Evolutionary conservation across 2,113 vertebrate species (phyloP), one percentile per base, ranked within the genome.

Genomic region (Empidonax alnorum): DNA sequence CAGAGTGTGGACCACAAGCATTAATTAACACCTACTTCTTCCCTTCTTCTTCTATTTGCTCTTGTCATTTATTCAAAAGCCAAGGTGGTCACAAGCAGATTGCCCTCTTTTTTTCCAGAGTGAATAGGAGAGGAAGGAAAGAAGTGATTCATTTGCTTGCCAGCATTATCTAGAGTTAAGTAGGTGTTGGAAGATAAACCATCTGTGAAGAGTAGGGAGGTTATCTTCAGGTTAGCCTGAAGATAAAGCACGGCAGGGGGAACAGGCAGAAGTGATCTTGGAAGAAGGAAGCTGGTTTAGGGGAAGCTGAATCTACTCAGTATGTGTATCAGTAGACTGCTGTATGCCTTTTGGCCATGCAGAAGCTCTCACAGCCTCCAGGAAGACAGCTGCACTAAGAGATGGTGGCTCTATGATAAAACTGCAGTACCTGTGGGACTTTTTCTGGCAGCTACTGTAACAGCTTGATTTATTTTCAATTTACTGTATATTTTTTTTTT

Each of bases 401-500:
- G 13, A 41, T 69, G 42, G 66, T 46, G 31, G 13, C 46, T 85
- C 14, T 0, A 2, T 74, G 79, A 66, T 46, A 87, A 85, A 91
- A 73, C 17, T 0, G 25, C 13, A 49, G 25, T 14, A 76, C 41
- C 37, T 53, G 37, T 42, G 72, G 59, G 72, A 74, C 27, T 55
- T n/a, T 18, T 74, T 74, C 22, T 69, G 75, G 42, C n/a, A 90
- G 59, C 63, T 76, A 25, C 46, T 79, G 7, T 69, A 85, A 50
- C 41, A 58, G 37, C 33, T 88, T 86, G 61, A 80, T 80, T 83
- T 88, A 42, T 85, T 88, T 90, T 71, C 63, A 66, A 39, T 84
- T 88, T 80, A 63, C 42, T 74, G 2, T 69, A 12, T 50, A 42
- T 41, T 33, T 39, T 80, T 63, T 63, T 92, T 81, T 50, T 67